Base-by-base conservation (phyloP, 2,888 invertebrate species). In the Apoderus coryli region DNA sequence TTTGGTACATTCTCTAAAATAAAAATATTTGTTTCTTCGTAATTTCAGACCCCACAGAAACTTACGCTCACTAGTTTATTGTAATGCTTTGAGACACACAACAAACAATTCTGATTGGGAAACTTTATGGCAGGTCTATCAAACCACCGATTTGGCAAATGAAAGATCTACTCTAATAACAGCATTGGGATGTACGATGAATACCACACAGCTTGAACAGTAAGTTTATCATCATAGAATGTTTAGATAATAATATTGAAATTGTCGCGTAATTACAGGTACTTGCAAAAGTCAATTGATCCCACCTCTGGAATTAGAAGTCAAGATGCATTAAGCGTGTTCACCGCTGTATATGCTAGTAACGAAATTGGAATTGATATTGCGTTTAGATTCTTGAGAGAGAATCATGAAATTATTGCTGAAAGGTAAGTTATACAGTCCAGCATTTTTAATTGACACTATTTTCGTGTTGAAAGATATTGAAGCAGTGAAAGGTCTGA, bases 301-400 rank as follows among this genome's bases (percentile, higher is more conserved):
- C 30, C 23, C 9, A 27, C 28, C 10, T 46, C 46, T 3, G 56
- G 44, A 30, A 58, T 71, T 42, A 53, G 69, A 41, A 41, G 43
- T 25, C 59, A 65, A 50, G 59, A 68, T 46, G 39, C 58, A 11
- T 33, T 45, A 0, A 56, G 49, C 32, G 65, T 59, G 26, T 45
- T 67, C 40, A 34, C 53, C 1, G 60, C 65, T 4, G 62, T 71
- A 0, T 57, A 70, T 16, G 49, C 58, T 0, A 60, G 65, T 31
- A 69, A 66, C 41, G 60, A 64, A 25, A 59, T 58, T 38, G 72
- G 71, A 26, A 59, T 70, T 0, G 31, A 53, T 4, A 35, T 57
- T 0, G 64, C 64, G 5, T 49, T 69, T 3, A 53, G 59, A 3
- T 74, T 72, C 45, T 44, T 72, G 1, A 35, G 46, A 1, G 33